These are phyloP conservation scores for Spilogale gracilis DNA, from an alignment of 2,113 vertebrate genomes.

Conservation along the genomic window DNA sequence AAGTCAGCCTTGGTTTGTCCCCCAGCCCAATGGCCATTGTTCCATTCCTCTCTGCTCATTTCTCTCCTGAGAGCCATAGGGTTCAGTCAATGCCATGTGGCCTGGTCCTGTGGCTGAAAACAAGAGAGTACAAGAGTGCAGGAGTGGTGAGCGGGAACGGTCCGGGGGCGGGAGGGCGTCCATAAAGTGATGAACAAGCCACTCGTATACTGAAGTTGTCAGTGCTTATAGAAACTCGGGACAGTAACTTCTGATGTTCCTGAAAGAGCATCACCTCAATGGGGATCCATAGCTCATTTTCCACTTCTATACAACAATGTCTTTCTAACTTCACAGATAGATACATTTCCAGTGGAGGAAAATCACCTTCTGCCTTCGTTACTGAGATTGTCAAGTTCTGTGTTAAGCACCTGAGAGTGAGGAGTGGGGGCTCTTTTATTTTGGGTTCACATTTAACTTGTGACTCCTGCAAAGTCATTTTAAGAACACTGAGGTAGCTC, in stretches of 20 bases:
- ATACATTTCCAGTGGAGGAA: neutral
- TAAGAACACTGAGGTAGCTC: neutral
- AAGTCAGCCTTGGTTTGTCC: too few species aligned
- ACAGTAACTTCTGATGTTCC: neutral
- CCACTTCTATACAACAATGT: neutral
- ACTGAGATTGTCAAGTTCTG: neutral
- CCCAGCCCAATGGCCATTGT: neutral
- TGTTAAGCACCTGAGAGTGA: neutral
- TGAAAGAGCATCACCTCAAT: neutral
- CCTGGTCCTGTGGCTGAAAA: neutral
- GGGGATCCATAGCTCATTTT: neutral
- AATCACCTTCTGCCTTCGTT: accelerated
- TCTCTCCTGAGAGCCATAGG: neutral
- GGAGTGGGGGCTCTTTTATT: neutral
- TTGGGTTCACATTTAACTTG: neutral
- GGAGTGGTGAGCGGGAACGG: neutral
- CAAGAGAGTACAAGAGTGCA: accelerated
- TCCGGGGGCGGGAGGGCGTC: neutral
- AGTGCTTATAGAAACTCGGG: neutral
- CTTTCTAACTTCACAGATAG: neutral
- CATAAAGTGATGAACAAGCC: neutral
- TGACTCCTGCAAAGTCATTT: neutral
- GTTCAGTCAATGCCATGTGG: neutral
- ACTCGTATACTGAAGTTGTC: neutral
- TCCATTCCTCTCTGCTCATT: neutral